Evolutionary conservation across 2,797 vertebrate species (phyloP).

Genomic region (Poliocrania exsul): DNA sequence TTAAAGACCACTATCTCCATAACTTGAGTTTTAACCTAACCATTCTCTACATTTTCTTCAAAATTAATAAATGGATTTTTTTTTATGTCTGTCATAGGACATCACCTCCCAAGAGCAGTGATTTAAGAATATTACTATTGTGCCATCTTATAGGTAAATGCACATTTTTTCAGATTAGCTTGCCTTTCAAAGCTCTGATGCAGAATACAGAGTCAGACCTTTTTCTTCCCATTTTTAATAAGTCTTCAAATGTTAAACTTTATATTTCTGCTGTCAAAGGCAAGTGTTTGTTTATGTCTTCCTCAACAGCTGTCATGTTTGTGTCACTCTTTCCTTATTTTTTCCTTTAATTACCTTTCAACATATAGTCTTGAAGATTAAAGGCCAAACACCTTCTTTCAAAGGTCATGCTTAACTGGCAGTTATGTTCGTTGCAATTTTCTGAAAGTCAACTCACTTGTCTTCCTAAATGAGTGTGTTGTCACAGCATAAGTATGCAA

Average conservation of each 20-base stretch:
- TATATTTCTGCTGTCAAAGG: not conserved
- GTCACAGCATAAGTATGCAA: not conserved
- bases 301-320: not conserved
- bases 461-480: not conserved
- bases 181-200: not conserved
- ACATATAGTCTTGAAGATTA: constrained; percentile 34
- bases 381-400: constrained; percentile 52
- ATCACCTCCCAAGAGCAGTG: not conserved
- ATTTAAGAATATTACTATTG: not conserved
- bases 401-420: constrained; percentile 65
- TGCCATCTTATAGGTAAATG: not conserved
- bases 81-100: not conserved
- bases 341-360: constrained; percentile 47
- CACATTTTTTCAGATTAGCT: not conserved
- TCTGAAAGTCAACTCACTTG: not conserved
- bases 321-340: not conserved
- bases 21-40: not conserved
- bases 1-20: not conserved
- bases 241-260: constrained; percentile 31
- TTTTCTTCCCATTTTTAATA: not conserved
- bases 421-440: constrained; percentile 38
- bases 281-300: constrained; percentile 15
- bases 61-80: not conserved
- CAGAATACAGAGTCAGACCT: not conserved
- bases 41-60: not conserved